Conservation (phyloP, 2,113 vertebrate genomes). For the Thryonomys swinderianus region DNA sequence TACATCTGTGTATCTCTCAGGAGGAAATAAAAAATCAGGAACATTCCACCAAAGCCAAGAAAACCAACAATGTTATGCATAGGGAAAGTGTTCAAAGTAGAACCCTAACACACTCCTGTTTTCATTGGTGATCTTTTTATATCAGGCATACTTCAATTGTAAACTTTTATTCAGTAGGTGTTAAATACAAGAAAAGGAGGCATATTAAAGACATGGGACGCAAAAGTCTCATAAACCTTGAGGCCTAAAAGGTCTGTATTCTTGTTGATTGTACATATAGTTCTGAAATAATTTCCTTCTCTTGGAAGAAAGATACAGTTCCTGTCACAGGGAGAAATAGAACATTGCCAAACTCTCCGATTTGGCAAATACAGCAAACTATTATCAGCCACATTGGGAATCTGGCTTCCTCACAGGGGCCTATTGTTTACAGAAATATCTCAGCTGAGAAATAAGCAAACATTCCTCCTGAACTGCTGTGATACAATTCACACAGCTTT, state of each 20-base stretch:
- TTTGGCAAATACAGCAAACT: slow-evolving; percentile 65
- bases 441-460: slow-evolving; percentile 77
- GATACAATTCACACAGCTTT: slow-evolving; percentile 74
- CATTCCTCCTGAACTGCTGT: slow-evolving; percentile 71
- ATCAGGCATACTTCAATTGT: neutral
- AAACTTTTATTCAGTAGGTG: neutral
- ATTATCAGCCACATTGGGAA: slow-evolving; percentile 66
- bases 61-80: neutral
- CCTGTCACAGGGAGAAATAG: slow-evolving; percentile 44
- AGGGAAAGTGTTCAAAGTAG: slow-evolving; percentile 12
- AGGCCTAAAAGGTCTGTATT: neutral
- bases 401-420: slow-evolving; percentile 67
- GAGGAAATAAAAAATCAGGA: neutral
- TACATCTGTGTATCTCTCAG: neutral
- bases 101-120: neutral
- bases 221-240: neutral
- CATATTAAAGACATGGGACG: neutral
- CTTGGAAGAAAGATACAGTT: slow-evolving; percentile 42
- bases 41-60: neutral
- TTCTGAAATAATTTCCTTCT: slow-evolving; percentile 58
- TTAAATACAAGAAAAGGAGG: neutral
- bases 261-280: slow-evolving; percentile 14
- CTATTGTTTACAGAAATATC: slow-evolving; percentile 78
- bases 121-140: neutral
- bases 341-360: slow-evolving; percentile 66